phyloP scores from a whole-genome alignment of 2,797 vertebrate species.

The Fundulus diaphanus region DNA sequence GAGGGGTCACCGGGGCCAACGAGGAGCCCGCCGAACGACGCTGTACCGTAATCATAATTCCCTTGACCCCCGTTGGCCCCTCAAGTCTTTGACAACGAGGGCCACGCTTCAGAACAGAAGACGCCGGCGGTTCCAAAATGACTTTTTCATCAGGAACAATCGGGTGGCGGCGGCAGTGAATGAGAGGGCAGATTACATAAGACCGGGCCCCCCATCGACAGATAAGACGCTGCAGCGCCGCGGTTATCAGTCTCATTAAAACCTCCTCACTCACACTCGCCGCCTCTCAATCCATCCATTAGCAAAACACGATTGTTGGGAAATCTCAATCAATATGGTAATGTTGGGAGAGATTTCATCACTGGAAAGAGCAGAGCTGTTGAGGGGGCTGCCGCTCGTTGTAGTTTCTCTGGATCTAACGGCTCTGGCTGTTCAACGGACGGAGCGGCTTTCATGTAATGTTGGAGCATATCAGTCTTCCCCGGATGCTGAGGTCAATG shows the following conservation, averaged over 20 bases:
- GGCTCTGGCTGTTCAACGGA: too few relatives aligned
- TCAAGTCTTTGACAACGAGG: slow-evolving; percentile 71
- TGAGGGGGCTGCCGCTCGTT: neutral
- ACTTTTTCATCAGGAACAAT: slow-evolving; percentile 86
- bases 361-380: neutral
- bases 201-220: slow-evolving; percentile 48
- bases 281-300: slow-evolving; percentile 56
- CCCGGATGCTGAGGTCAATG: too few relatives aligned
- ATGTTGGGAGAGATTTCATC: slow-evolving; percentile 65
- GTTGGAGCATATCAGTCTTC: too few relatives aligned
- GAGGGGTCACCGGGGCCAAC: slow-evolving; percentile 77
- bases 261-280: slow-evolving; percentile 3
- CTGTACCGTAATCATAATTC: slow-evolving; percentile 80
- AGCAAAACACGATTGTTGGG: slow-evolving; percentile 46
- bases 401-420: neutral
- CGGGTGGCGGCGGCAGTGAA: slow-evolving; percentile 63
- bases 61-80: slow-evolving; percentile 75
- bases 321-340: slow-evolving; percentile 80
- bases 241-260: slow-evolving; percentile 58
- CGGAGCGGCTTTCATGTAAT: too few relatives aligned
- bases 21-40: slow-evolving; percentile 69
- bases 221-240: slow-evolving; percentile 5
- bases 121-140: slow-evolving; percentile 74
- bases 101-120: slow-evolving; percentile 71
- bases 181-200: slow-evolving; percentile 74